phyloP scores from a whole-genome alignment of 2,113 vertebrate species.

The Ivindomyrus marchei region DNA sequence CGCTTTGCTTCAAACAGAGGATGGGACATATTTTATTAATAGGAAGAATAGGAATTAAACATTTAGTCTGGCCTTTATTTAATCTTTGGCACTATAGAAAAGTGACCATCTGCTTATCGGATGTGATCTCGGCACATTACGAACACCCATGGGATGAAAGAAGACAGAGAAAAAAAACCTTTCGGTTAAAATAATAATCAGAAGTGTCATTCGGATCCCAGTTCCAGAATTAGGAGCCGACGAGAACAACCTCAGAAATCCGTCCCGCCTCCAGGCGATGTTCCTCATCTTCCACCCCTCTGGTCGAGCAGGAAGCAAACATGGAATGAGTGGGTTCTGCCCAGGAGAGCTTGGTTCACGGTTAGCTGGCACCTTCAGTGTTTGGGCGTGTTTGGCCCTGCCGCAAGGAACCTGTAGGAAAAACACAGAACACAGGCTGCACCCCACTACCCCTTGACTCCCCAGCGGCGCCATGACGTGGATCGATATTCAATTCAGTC shows the following conservation, averaged over 20 bases:
- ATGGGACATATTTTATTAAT: not conserved
- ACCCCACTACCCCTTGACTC: too few relatives aligned
- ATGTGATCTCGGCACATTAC: not conserved
- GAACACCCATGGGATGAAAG: not conserved
- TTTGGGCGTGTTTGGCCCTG: not conserved
- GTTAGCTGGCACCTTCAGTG: not conserved
- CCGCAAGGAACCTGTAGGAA: not conserved
- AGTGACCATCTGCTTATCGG: not conserved
- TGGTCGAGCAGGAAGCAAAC: not conserved
- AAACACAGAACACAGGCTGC: not conserved
- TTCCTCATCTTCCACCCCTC: not conserved
- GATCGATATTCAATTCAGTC: conserved; percentile 44
- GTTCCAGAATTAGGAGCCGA: not conserved
- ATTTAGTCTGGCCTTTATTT: not conserved
- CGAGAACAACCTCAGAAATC: not conserved
- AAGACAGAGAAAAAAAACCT: not conserved
- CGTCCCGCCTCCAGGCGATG: not conserved
- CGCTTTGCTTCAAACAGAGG: not conserved
- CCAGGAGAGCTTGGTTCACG: not conserved
- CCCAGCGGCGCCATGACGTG: conserved; percentile 21
- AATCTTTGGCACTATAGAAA: not conserved
- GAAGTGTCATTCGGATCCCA: not conserved
- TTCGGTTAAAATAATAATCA: not conserved
- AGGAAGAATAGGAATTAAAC: not conserved
- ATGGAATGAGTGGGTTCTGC: not conserved